Evolutionary conservation across 2,888 invertebrate species (phyloP).

Genomic region (Monopis laevigella): DNA sequence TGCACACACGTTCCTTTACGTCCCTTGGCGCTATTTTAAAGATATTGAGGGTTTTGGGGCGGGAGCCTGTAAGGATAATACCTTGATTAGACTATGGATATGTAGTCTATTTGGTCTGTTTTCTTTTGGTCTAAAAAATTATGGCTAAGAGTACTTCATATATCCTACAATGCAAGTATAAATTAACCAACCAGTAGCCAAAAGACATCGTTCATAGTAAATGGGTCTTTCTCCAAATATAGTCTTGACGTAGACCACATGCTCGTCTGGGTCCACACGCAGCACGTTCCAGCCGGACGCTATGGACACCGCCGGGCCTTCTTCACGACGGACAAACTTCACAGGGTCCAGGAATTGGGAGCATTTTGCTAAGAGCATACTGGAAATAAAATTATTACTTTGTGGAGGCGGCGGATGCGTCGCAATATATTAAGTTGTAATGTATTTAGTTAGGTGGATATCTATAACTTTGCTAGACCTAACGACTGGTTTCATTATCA

Average conservation of each 20-base stretch:
- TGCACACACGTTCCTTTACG: slow-evolving; percentile 36
- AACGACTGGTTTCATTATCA: not conserved
- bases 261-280: slow-evolving; percentile 48
- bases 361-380: slow-evolving; percentile 38
- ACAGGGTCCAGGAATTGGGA: slow-evolving; percentile 39
- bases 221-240: slow-evolving; percentile 44
- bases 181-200: slow-evolving; percentile 41
- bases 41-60: slow-evolving; percentile 32
- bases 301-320: slow-evolving; percentile 45
- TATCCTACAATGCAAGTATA: too few relatives aligned
- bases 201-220: slow-evolving; percentile 47
- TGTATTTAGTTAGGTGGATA: too few relatives aligned
- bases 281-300: slow-evolving; percentile 51
- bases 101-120: too few relatives aligned
- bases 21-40: slow-evolving; percentile 40
- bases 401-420: too few relatives aligned
- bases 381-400: slow-evolving; percentile 22
- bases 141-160: too few relatives aligned
- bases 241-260: slow-evolving; percentile 40
- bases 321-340: slow-evolving; percentile 40
- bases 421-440: too few relatives aligned
- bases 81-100: too few relatives aligned
- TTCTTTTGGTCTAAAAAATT: too few relatives aligned
- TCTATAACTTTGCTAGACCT: too few relatives aligned
- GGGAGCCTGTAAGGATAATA: slow-evolving; percentile 32